Percentiles rank a stretch among this genome's conserved stretches.
These are phyloP conservation scores for Lagocephalus sceleratus DNA, from an alignment of 2,797 vertebrate genomes.

Conservation along the genomic window DNA sequence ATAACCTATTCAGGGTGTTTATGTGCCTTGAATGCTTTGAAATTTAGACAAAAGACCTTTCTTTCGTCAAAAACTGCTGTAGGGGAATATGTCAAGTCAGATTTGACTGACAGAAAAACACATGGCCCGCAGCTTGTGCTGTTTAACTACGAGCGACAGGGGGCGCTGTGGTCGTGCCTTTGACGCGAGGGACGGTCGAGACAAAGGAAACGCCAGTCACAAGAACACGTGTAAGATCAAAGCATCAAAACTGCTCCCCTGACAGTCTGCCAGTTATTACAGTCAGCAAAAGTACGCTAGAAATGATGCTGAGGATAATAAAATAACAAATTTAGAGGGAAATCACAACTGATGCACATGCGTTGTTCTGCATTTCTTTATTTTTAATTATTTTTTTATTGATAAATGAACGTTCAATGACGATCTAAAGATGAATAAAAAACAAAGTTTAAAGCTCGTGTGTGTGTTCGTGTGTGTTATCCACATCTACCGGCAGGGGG, in stretches of 20 bases:
- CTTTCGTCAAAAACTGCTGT: too few relatives aligned
- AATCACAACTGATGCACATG: too few relatives aligned
- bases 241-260: background rate
- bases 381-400: too few relatives aligned
- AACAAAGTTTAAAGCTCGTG: too few relatives aligned
- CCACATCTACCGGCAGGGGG: background rate
- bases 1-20: background rate
- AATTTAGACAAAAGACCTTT: background rate
- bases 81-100: background rate
- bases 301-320: too few relatives aligned
- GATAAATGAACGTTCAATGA: too few relatives aligned
- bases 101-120: background rate
- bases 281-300: too few relatives aligned
- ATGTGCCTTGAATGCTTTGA: background rate
- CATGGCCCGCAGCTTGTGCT: slow-evolving; percentile 23
- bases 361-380: too few relatives aligned
- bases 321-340: too few relatives aligned
- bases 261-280: too few relatives aligned
- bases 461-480: slow-evolving; percentile 11
- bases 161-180: slow-evolving; percentile 42
- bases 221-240: background rate
- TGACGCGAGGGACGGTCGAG: background rate
- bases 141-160: slow-evolving; percentile 25
- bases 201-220: slow-evolving; percentile 1
- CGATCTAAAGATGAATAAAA: too few relatives aligned